Conservation (phyloP, 35 echinoderm and acorn worm genomes). For the Stichopus chloronotus region DNA sequence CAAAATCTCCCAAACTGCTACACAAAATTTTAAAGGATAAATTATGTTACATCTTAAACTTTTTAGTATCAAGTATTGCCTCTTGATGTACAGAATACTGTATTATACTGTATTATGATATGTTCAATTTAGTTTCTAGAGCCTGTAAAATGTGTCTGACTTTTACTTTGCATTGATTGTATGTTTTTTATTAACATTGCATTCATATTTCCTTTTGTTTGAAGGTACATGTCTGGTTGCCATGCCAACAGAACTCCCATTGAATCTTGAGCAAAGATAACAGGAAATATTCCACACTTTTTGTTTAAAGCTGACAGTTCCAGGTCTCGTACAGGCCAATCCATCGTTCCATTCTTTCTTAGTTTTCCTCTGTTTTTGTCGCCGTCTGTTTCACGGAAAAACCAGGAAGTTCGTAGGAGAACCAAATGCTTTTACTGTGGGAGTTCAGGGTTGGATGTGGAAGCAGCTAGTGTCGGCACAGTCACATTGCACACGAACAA, state of each 20-base stretch:
- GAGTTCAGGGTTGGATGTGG: background rate
- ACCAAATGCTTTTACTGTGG: background rate
- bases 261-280: background rate
- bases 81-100: too few species aligned
- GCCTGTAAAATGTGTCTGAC: too few species aligned
- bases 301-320: background rate
- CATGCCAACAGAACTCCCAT: background rate
- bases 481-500: background rate
- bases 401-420: background rate
- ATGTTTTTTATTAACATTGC: too few species aligned
- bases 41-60: too few species aligned
- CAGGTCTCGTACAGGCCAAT: background rate
- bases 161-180: too few species aligned
- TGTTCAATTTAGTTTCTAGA: too few species aligned
- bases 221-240: background rate
- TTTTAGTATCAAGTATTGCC: too few species aligned
- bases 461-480: background rate
- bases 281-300: background rate
- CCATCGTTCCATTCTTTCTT: too few species aligned
- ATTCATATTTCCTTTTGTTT: background rate
- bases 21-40: too few species aligned
- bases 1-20: too few species aligned
- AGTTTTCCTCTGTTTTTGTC: too few species aligned
- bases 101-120: too few species aligned
- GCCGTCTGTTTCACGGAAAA: background rate